Percentiles rank a stretch among this genome's conserved stretches.
Evolutionary conservation across 2,888 invertebrate species (phyloP).

Genomic region (Pristionchus arcanus): DNA sequence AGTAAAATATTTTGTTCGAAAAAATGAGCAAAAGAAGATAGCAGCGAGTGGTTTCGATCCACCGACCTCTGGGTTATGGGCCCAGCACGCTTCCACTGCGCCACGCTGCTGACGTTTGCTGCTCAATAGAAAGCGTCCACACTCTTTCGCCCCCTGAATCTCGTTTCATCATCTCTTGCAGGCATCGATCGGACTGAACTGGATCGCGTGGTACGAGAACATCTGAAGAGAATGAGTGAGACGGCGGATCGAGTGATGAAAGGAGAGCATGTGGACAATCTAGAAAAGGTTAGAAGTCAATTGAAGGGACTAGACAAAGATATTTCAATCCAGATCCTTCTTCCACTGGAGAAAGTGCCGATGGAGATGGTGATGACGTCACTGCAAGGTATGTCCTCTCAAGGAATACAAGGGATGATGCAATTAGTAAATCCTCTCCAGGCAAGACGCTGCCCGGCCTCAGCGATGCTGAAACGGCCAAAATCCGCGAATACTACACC

Average conservation of each 20-base stretch:
- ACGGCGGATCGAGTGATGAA: not conserved
- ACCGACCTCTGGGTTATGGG: constrained; percentile 94
- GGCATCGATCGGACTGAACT: constrained; percentile 49
- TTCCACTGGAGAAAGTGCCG: constrained; percentile 36
- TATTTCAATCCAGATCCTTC: constrained; percentile 11
- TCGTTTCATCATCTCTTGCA: not conserved
- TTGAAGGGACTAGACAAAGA: not conserved
- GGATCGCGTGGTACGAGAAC: constrained; percentile 28
- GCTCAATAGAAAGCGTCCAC: not conserved
- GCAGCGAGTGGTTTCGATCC: constrained; percentile 78
- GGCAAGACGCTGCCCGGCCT: constrained; percentile 47
- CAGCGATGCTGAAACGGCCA: constrained; percentile 14
- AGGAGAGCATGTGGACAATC: constrained; percentile 23
- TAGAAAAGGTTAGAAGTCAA: constrained; percentile 22
- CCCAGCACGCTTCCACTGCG: constrained; percentile 90
- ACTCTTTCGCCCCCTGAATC: not conserved
- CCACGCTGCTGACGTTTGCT: constrained; percentile 85
- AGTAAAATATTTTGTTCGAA: not conserved
- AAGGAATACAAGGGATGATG: not conserved
- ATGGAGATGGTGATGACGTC: constrained; percentile 51
- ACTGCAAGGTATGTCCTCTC: not conserved
- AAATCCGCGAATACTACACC: constrained; percentile 44
- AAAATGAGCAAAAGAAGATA: not conserved
- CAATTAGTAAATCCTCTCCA: not conserved
- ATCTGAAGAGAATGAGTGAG: constrained; percentile 37